Evolutionary conservation across 2,797 vertebrate species (phyloP).

Genomic region (Eurystomus glaucurus): DNA sequence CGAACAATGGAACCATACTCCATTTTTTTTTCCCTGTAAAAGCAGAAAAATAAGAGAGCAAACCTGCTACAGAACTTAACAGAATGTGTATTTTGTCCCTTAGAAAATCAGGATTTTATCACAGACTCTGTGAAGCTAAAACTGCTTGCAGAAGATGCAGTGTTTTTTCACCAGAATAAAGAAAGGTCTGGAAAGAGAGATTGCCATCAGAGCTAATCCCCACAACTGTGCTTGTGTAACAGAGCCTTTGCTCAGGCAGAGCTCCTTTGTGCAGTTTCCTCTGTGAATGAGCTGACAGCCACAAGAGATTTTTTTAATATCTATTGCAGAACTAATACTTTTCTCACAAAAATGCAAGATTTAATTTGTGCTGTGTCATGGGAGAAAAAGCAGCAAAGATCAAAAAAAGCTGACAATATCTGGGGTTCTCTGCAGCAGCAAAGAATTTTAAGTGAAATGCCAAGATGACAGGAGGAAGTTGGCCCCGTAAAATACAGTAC

Average conservation of each 20-base stretch:
- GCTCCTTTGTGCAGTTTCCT: not conserved
- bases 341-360: not conserved
- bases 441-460: not conserved
- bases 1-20: not conserved
- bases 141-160: not conserved
- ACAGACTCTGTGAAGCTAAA: not conserved
- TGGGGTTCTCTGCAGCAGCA: not conserved
- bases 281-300: not conserved
- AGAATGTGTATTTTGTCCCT: not conserved
- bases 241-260: fast-evolving
- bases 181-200: not conserved
- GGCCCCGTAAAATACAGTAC: not conserved
- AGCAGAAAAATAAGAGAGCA: not conserved
- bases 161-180: not conserved
- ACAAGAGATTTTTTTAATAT: not conserved
- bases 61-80: not conserved
- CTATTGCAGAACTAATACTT: not conserved
- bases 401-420: not conserved
- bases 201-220: not conserved
- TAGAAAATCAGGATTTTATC: not conserved
- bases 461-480: not conserved
- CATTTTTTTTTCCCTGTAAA: not conserved
- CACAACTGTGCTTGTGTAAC: fast-evolving
- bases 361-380: not conserved
- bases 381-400: not conserved